Evolutionary conservation across 2,888 invertebrate genomes (phyloP).

Genomic region (Parasteatoda lunata): DNA sequence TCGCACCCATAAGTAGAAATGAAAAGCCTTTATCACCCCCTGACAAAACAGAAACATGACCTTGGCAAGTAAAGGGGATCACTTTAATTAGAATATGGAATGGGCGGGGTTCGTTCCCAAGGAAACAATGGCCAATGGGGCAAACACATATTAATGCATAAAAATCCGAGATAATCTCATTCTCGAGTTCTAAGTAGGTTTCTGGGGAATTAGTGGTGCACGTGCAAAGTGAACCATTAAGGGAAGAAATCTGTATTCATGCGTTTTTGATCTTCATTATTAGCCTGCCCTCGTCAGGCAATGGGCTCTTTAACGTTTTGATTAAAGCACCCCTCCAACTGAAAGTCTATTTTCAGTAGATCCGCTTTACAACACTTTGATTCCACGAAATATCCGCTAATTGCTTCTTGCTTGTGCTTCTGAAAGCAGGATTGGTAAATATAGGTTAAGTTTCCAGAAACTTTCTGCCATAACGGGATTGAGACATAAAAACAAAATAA

Average conservation of each 20-base stretch:
- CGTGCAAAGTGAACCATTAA: conserved; percentile 41
- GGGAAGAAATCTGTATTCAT: conserved; percentile 36
- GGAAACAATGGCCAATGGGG: conserved; percentile 42
- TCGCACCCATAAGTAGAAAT: neutral
- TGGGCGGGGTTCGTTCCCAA: conserved; percentile 62
- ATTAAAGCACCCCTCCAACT: neutral
- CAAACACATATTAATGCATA: conserved; percentile 57
- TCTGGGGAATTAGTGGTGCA: conserved; percentile 32
- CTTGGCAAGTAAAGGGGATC: conserved; percentile 5
- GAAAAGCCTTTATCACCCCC: neutral
- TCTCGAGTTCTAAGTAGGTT: conserved; percentile 34
- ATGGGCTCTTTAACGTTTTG: conserved; percentile 2
- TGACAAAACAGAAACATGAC: conserved; percentile 27
- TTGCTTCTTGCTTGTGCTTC: neutral
- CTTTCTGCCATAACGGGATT: too few species aligned
- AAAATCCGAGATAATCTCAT: conserved; percentile 48
- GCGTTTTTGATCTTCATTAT: conserved; percentile 10
- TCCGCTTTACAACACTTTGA: neutral
- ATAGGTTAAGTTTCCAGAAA: too few species aligned
- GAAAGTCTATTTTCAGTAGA: neutral
- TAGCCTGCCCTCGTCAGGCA: neutral
- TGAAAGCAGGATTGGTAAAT: too few species aligned
- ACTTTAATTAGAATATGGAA: conserved; percentile 54
- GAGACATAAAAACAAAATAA: too few species aligned
- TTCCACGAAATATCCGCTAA: neutral